Base-by-base conservation (phyloP, 35 echinoderm and acorn worm species). In the Holothuria glaberrima region DNA sequence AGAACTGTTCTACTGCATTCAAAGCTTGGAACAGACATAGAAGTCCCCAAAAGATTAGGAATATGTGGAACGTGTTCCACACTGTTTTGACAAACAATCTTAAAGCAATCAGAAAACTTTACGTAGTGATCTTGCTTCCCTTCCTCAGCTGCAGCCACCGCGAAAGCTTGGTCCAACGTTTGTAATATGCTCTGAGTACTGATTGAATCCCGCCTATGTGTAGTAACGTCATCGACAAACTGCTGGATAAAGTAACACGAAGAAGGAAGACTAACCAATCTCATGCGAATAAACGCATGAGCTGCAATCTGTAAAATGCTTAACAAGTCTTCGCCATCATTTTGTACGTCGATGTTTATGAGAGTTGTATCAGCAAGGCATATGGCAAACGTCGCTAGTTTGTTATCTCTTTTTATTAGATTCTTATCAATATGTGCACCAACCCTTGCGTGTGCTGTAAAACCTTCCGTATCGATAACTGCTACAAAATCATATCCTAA, bases 381-480 rank as follows among this genome's bases (percentile, higher is more conserved):
- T 31, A 92, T 59, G 29, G 41, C 66, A 25, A 86, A 59, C 6
- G 88, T 90, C 13, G 88, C 72, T 1, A 81, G 12, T 74, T 92
- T 79, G 36, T 86, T 75, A 22, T 86, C 80, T 20, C 32, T 76
- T 33, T 74, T 48, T 4, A 30, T 25, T 14, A 30, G 60, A 21
- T 28, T 5, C 24, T 62, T 48, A 61, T 22, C 76, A 34, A 12
- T 60, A 54, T 54, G 12, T 12, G 10, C 12, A 54, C 12, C 10
- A 54, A 17, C 7, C 21, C 22, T 46, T 65, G 79, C 5, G 16
- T 68, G 88, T 32, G 88, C 56, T 27, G 57, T 34, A 25, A 90
- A 59, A 35, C 88, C 88, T 32, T 90, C 75, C 0, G 88, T 90
- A 64, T 90, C 88, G 29, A 90, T 57, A 41, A 90, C 81, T 27